Evolutionary conservation across 2,797 vertebrate species (phyloP).

Genomic region (Morelia viridis): DNA sequence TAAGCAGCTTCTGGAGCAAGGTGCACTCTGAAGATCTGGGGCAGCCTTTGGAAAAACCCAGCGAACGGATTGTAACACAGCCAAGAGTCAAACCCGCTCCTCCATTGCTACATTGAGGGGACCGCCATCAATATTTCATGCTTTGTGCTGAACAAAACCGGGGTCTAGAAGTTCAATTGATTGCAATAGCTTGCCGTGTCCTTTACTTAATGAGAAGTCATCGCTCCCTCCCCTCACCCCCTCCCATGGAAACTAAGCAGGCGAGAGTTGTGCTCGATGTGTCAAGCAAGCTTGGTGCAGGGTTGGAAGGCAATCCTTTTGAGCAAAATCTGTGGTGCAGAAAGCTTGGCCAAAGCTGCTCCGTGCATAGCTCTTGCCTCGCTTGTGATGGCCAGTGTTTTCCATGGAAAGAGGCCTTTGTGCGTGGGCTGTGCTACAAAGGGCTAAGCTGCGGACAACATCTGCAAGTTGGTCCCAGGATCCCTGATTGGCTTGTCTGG

Average conservation of each 20-base stretch:
- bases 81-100: neutral
- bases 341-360: neutral
- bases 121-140: slow-evolving; percentile 52
- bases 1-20: slow-evolving; percentile 54
- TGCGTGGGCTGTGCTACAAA: neutral
- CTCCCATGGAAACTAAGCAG: neutral
- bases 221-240: neutral
- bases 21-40: slow-evolving; percentile 46
- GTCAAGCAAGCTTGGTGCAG: slow-evolving; percentile 22
- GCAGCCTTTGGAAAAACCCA: slow-evolving; percentile 60
- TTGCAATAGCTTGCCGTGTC: slow-evolving; percentile 44
- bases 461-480: neutral
- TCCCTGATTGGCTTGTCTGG: neutral
- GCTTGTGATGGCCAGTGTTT: fast-evolving
- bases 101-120: slow-evolving; percentile 59
- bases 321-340: neutral
- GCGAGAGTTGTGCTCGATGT: slow-evolving; percentile 10
- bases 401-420: neutral
- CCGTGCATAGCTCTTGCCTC: no score
- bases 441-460: neutral
- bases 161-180: neutral
- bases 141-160: fast-evolving
- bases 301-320: neutral
- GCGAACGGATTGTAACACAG: neutral
- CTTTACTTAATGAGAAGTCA: neutral